Conservation (phyloP, 2,113 vertebrate species). For the Cebus imitator region DNA sequence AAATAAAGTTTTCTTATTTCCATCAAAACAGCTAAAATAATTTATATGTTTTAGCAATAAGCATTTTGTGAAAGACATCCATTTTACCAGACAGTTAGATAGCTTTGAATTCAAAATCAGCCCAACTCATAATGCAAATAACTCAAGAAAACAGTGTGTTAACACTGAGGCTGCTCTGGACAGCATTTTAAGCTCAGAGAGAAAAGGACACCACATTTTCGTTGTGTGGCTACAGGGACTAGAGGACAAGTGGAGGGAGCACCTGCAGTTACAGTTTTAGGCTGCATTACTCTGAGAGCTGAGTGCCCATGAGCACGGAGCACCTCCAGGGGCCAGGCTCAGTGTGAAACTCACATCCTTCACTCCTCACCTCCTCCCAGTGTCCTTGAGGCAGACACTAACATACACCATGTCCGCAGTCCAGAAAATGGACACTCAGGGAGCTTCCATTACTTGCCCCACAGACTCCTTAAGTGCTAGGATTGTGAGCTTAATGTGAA, state of each 20-base stretch:
- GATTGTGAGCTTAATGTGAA: neutral
- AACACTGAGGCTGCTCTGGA: neutral
- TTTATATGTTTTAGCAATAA: neutral
- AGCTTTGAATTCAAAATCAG: neutral
- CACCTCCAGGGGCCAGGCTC: neutral
- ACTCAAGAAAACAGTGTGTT: neutral
- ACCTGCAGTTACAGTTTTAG: neutral
- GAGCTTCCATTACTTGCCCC: neutral
- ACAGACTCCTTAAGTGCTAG: neutral
- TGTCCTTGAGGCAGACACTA: neutral
- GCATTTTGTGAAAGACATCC: neutral
- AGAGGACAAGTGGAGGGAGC: neutral
- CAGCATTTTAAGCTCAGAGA: neutral
- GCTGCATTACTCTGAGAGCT: too few relatives aligned
- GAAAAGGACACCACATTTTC: neutral
- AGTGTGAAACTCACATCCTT: neutral
- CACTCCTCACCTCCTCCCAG: fast-evolving
- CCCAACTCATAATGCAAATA: too few relatives aligned
- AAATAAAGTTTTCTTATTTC: neutral
- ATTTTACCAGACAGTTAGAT: neutral
- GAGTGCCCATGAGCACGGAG: fast-evolving
- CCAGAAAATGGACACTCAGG: neutral
- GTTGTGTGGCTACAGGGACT: neutral
- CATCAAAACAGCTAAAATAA: neutral
- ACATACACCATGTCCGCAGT: neutral